Conservation (phyloP, 2,113 vertebrate species). For the Muntiacus reevesi region DNA sequence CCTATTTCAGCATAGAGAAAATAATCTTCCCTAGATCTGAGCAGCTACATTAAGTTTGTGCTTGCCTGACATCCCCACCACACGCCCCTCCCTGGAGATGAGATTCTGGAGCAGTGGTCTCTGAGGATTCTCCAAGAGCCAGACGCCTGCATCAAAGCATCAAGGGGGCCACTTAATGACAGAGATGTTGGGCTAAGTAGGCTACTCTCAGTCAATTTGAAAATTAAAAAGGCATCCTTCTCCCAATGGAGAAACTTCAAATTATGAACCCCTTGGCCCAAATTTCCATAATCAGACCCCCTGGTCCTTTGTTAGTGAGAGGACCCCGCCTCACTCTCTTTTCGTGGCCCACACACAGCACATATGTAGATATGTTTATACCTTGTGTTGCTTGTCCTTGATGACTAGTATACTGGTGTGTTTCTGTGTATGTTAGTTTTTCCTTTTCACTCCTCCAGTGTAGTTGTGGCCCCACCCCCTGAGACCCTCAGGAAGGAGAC, state of each 20-base stretch:
- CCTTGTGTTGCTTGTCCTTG: background rate
- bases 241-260: constrained; percentile 20
- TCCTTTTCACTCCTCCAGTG: background rate
- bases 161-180: constrained; percentile 14
- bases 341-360: background rate
- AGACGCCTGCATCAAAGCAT: background rate
- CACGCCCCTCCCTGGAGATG: background rate
- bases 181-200: constrained; percentile 48
- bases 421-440: background rate
- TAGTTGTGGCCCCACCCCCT: background rate
- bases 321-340: background rate
- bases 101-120: constrained; percentile 42
- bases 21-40: background rate
- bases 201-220: constrained; percentile 11
- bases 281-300: background rate
- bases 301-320: background rate
- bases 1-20: constrained; percentile 1
- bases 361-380: background rate
- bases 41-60: background rate
- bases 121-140: constrained; percentile 19
- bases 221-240: constrained; percentile 44
- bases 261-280: constrained; percentile 36
- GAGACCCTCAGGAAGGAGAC: background rate
- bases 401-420: background rate
- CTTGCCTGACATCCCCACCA: background rate